These are phyloP conservation scores for Apogon hyalosoma DNA, from an alignment of 2,797 vertebrate species.

Conservation along the genomic window DNA sequence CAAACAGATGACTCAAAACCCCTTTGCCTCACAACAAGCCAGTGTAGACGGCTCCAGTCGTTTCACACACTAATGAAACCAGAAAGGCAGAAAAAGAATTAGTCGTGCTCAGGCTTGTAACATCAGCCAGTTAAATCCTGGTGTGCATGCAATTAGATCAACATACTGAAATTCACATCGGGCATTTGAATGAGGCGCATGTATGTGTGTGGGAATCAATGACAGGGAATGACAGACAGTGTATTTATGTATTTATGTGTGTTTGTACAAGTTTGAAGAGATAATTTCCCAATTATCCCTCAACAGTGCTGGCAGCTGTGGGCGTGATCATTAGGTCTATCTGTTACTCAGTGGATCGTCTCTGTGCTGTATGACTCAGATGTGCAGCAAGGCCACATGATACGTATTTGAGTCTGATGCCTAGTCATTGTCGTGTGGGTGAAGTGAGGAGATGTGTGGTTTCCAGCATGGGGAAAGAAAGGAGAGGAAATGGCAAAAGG, in stretches of 20 bases:
- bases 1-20: constrained; percentile 48
- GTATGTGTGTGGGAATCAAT: constrained; percentile 19
- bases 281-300: constrained; percentile 45
- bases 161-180: constrained; percentile 52
- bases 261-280: constrained; percentile 53
- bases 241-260: constrained; percentile 39
- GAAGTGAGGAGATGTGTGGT: constrained; percentile 32
- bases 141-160: constrained; percentile 60
- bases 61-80: constrained; percentile 64
- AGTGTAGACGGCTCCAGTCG: constrained; percentile 32
- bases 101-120: constrained; percentile 66
- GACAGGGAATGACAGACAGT: constrained; percentile 10
- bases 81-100: constrained; percentile 69
- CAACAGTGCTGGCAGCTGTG: constrained; percentile 18
- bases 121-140: constrained; percentile 50
- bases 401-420: constrained; percentile 42
- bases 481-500: neutral
- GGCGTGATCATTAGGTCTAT: constrained; percentile 34
- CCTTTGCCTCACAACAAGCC: constrained; percentile 32
- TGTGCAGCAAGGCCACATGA: constrained; percentile 44
- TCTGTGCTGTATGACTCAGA: constrained; percentile 55
- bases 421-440: constrained; percentile 53
- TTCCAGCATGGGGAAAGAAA: constrained; percentile 6
- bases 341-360: constrained; percentile 33
- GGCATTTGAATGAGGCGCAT: constrained; percentile 9